These are phyloP conservation scores for Epinotia brunnichana DNA, from an alignment of 2,888 invertebrate genomes.

Conservation along the genomic window DNA sequence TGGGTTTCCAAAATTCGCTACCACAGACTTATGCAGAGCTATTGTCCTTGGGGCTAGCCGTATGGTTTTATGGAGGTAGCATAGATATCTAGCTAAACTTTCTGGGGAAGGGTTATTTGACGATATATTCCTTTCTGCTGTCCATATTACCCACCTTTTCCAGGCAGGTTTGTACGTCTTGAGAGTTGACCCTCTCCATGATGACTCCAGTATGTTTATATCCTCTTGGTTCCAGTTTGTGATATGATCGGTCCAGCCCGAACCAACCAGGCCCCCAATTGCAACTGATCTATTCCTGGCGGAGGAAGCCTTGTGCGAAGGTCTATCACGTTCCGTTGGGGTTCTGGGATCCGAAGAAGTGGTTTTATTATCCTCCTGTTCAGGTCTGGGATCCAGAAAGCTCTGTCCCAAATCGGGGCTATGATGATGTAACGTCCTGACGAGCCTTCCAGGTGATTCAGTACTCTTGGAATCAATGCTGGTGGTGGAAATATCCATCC, in stretches of 20 bases:
- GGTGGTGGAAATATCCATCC: slow-evolving; percentile 51
- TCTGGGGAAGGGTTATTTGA: slow-evolving; percentile 19
- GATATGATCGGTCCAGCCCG: slow-evolving; percentile 5
- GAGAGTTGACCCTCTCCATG: slow-evolving; percentile 10
- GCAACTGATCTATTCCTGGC: background rate
- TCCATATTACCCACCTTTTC: background rate
- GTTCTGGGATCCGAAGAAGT: slow-evolving; percentile 31
- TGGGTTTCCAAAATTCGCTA: too few relatives aligned
- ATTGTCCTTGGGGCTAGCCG: slow-evolving; percentile 37
- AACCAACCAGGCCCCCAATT: background rate
- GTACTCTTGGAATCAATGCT: slow-evolving; percentile 47
- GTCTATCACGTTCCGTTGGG: background rate
- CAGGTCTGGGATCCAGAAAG: slow-evolving; percentile 48
- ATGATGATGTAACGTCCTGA: slow-evolving; percentile 46
- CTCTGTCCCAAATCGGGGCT: slow-evolving; percentile 46
- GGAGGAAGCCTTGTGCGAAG: background rate
- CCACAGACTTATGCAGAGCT: too few relatives aligned
- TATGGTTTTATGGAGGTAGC: slow-evolving; percentile 9
- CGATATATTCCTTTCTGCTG: background rate
- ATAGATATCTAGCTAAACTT: slow-evolving; percentile 38
- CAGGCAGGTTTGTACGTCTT: background rate
- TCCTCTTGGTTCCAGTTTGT: slow-evolving; percentile 1
- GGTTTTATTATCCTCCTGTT: slow-evolving; percentile 38
- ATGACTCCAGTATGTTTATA: background rate
- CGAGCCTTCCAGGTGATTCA: slow-evolving; percentile 46